These are phyloP conservation scores for Phanerotoma sp. DNA, from an alignment of 2,888 invertebrate genomes.

Conservation along the genomic window DNA sequence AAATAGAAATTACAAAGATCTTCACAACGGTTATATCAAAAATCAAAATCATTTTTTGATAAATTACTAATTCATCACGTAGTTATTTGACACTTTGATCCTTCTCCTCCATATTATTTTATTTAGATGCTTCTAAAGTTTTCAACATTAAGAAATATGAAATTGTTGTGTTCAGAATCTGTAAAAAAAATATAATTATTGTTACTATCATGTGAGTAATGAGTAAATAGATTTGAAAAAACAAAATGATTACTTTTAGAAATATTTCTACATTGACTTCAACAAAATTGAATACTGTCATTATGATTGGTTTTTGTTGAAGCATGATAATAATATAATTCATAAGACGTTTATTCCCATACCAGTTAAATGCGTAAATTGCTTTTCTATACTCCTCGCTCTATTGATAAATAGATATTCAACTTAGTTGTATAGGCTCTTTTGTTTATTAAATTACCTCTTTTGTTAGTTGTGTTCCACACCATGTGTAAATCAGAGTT, in stretches of 20 bases:
- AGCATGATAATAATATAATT: constrained; percentile 20
- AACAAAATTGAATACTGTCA: constrained; percentile 20
- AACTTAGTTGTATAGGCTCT: background rate
- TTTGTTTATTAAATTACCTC: constrained; percentile 11
- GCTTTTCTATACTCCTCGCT: constrained; percentile 10
- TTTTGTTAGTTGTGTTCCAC: constrained; percentile 14
- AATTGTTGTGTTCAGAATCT: constrained; percentile 31
- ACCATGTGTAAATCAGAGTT: constrained; percentile 20
- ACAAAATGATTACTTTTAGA: constrained; percentile 20
- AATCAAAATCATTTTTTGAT: too few relatives aligned
- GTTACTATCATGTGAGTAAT: background rate
- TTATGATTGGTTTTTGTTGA: constrained; percentile 16
- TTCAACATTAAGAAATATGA: constrained; percentile 29
- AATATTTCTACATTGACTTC: constrained; percentile 29
- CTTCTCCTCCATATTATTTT: too few relatives aligned
- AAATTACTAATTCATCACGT: too few relatives aligned
- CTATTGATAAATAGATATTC: background rate
- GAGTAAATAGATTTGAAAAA: background rate
- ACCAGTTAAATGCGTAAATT: constrained; percentile 15
- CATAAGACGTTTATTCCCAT: constrained; percentile 12
- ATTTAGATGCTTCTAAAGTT: too few relatives aligned
- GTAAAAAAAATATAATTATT: too few relatives aligned
- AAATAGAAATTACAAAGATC: too few relatives aligned
- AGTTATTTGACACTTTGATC: too few relatives aligned
- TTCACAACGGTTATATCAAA: too few relatives aligned